Percentiles rank a stretch among this genome's conserved stretches.
These are phyloP conservation scores for Bungarus multicinctus DNA, from an alignment of 2,113 vertebrate genomes.

Conservation along the genomic window DNA sequence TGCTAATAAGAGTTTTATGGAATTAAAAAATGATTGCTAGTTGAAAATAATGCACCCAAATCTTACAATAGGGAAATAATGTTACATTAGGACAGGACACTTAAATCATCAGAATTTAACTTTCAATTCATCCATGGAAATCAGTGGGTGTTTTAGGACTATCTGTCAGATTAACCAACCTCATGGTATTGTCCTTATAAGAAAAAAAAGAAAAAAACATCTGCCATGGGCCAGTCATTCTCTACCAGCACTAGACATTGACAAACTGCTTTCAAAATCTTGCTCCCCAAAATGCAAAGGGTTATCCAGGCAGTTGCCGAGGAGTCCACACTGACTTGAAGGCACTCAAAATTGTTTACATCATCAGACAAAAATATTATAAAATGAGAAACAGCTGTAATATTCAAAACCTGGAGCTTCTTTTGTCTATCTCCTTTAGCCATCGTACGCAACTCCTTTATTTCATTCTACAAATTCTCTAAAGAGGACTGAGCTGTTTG, in stretches of 20 bases:
- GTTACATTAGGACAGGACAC: not conserved
- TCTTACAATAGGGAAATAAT: not conserved
- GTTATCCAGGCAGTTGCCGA: not conserved
- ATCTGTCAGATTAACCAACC: not conserved
- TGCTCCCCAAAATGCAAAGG: not conserved
- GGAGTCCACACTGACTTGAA: not conserved
- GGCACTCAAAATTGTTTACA: not conserved
- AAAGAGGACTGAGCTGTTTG: not conserved
- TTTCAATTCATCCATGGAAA: not conserved
- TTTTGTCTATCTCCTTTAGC: not conserved
- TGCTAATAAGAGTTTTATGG: not conserved
- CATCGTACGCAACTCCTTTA: not conserved
- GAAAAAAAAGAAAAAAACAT: not conserved
- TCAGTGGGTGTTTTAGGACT: not conserved
- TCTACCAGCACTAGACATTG: not conserved
- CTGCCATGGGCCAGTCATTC: not conserved
- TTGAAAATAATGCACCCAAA: not conserved
- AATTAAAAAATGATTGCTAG: not conserved
- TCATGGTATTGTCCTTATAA: not conserved
- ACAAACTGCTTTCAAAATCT: not conserved
- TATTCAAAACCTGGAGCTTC: not conserved
- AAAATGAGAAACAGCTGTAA: not conserved
- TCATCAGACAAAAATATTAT: not conserved
- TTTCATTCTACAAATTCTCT: not conserved
- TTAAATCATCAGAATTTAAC: not conserved